Conservation (phyloP, 2,113 vertebrate species). For the Anser cygnoides region DNA sequence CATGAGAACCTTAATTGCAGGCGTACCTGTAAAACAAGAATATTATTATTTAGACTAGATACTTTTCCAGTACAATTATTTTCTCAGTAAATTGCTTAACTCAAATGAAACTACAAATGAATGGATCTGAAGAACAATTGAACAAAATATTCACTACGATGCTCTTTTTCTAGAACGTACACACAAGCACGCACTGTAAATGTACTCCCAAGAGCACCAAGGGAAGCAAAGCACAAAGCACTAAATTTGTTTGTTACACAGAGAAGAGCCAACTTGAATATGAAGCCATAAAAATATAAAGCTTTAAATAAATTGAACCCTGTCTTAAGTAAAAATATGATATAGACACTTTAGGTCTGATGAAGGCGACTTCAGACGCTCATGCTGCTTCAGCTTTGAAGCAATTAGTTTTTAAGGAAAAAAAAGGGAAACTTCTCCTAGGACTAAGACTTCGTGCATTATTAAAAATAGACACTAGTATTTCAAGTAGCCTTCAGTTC, state of each 20-base stretch:
- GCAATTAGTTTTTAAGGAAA: not conserved
- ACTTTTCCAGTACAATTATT: not conserved
- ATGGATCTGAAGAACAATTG: not conserved
- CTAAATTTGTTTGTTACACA: not conserved
- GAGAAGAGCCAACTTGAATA: not conserved
- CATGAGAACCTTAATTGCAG: conserved; percentile 89
- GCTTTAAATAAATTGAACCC: not conserved
- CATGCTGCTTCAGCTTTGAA: not conserved
- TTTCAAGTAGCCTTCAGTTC: not conserved
- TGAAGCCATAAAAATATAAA: not conserved
- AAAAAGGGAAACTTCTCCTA: not conserved
- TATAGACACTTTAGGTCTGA: not conserved
- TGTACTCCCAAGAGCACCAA: not conserved
- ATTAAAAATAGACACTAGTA: not conserved
- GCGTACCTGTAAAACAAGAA: conserved; percentile 77
- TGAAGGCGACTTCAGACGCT: not conserved
- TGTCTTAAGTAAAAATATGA: not conserved
- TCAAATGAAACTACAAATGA: not conserved
- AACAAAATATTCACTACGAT: not conserved
- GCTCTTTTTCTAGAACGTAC: not conserved
- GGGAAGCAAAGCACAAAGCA: not conserved
- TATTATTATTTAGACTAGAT: not conserved
- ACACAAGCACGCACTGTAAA: not conserved
- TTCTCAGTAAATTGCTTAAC: not conserved
- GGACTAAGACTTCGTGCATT: not conserved